Conservation (phyloP, 92 coral and sea anemone species). For the Paragorgia papillata region DNA sequence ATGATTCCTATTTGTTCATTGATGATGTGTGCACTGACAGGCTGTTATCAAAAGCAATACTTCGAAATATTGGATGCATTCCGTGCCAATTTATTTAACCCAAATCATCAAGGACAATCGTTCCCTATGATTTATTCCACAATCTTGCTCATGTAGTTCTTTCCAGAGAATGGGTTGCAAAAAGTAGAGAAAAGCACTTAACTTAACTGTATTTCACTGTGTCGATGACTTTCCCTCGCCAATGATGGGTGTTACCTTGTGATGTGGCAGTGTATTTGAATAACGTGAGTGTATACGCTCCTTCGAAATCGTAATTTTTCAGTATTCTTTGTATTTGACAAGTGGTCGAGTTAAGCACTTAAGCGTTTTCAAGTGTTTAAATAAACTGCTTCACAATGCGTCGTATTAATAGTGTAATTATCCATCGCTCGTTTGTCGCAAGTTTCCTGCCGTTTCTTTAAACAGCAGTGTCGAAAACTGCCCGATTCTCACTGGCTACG, state of each 20-base stretch:
- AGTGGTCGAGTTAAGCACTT: constrained; percentile 30
- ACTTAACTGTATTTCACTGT: too few relatives aligned
- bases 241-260: too few relatives aligned
- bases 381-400: constrained; percentile 26
- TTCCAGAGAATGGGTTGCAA: too few relatives aligned
- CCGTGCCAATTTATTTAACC: too few relatives aligned
- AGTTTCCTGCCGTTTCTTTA: background rate
- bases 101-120: too few relatives aligned
- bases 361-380: constrained; percentile 39
- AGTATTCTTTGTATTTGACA: constrained; percentile 1
- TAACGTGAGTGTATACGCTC: background rate
- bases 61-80: too few relatives aligned
- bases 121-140: too few relatives aligned
- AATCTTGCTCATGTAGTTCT: too few relatives aligned
- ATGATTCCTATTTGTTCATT: background rate
- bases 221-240: too few relatives aligned
- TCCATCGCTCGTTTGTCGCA: background rate
- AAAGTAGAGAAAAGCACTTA: too few relatives aligned
- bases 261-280: too few relatives aligned
- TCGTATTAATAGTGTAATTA: constrained; percentile 35
- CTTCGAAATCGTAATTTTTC: background rate
- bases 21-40: background rate
- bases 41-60: too few relatives aligned
- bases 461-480: background rate
- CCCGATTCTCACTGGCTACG: background rate